Conservation (phyloP, 1,140 invertebrate genomes). For the Papilio xuthus region DNA sequence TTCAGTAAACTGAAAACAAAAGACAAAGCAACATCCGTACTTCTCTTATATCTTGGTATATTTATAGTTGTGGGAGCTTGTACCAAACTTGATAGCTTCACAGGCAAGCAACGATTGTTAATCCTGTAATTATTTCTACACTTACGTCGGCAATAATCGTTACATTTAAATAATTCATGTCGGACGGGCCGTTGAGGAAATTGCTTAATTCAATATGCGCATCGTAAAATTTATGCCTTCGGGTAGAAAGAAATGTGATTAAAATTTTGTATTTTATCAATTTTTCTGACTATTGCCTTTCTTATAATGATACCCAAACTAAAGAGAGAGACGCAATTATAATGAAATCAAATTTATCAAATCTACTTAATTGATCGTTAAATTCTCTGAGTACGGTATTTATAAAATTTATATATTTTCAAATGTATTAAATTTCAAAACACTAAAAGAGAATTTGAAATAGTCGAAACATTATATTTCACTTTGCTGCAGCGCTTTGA, state of each 20-base stretch:
- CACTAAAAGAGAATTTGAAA: neutral
- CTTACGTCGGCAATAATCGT: slow-evolving; percentile 21
- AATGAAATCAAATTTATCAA: no score
- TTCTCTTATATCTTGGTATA: neutral
- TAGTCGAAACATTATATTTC: slow-evolving; percentile 20
- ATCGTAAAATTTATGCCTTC: slow-evolving; percentile 6
- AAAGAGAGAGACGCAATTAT: no score
- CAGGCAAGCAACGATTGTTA: slow-evolving; percentile 2
- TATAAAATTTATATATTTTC: neutral
- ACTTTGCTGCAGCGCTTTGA: slow-evolving; percentile 10
- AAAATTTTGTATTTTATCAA: neutral
- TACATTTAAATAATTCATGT: slow-evolving; percentile 23
- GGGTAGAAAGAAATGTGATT: slow-evolving; percentile 18
- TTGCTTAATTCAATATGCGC: slow-evolving; percentile 24
- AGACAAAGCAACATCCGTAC: neutral
- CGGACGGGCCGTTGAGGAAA: slow-evolving; percentile 18
- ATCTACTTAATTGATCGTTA: no score
- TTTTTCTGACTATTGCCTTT: slow-evolving; percentile 8
- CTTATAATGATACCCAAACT: no score
- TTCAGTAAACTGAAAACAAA: no score
- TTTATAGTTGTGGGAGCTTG: neutral
- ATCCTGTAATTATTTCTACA: slow-evolving; percentile 17
- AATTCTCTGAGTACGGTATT: neutral
- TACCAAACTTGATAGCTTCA: neutral
- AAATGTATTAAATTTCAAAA: neutral